Percentiles rank a stretch among this genome's conserved stretches.
Evolutionary conservation across 2,113 vertebrate genomes (phyloP).

Genomic region (Rhinolophus sinicus): DNA sequence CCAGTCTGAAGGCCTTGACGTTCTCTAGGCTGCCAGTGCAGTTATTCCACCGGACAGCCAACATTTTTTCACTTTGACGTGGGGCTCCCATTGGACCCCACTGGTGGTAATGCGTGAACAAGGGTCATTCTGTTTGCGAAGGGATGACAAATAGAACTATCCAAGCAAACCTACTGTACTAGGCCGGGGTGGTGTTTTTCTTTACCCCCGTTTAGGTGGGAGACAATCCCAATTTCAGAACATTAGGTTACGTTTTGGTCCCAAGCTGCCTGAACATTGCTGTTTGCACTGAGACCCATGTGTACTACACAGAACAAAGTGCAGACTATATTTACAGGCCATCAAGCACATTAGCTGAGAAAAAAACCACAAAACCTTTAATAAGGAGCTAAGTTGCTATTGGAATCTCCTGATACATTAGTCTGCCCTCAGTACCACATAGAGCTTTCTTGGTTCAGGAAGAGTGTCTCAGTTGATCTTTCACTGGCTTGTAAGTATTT

Average conservation of each 20-base stretch:
- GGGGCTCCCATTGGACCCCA: not conserved
- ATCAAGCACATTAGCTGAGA: slow-evolving; percentile 27
- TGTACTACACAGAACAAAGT: slow-evolving; percentile 46
- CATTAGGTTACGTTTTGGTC: slow-evolving; percentile 25
- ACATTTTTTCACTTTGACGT: not conserved
- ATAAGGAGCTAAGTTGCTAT: not conserved
- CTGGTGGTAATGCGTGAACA: not conserved
- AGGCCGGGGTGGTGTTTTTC: not conserved
- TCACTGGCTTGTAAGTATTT: slow-evolving; percentile 34
- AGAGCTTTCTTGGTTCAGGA: slow-evolving; percentile 49
- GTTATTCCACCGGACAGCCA: not conserved
- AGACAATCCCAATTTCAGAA: slow-evolving; percentile 2
- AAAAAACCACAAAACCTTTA: not conserved
- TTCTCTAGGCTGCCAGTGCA: not conserved
- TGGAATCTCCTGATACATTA: slow-evolving; percentile 50
- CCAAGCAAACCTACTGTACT: not conserved
- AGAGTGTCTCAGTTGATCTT: slow-evolving; percentile 1
- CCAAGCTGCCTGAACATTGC: not conserved
- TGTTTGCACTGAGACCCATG: slow-evolving; percentile 9
- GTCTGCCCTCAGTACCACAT: not conserved
- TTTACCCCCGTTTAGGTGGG: not conserved
- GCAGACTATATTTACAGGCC: slow-evolving; percentile 30
- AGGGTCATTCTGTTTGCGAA: not conserved
- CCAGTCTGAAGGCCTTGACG: slow-evolving; percentile 56
- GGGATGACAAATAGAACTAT: not conserved